A percentile compares a stretch with the other conserved stretches of the same genome.
These are phyloP conservation scores for Incurvaria masculella DNA, from an alignment of 2,888 invertebrate species.

Conservation along the genomic window DNA sequence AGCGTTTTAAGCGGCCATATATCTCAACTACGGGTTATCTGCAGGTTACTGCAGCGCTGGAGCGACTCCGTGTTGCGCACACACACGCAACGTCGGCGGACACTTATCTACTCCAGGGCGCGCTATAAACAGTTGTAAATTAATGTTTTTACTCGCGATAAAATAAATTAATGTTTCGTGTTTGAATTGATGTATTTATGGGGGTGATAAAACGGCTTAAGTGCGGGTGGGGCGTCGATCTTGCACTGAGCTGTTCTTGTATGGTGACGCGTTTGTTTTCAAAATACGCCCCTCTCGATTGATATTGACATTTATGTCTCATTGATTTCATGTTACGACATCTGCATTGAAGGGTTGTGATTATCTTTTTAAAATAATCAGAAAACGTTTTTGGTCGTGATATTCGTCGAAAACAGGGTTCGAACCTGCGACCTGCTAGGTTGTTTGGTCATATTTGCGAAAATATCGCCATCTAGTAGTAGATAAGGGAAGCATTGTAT, in stretches of 20 bases:
- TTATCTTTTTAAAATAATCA: too few species aligned
- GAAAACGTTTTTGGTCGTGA: too few species aligned
- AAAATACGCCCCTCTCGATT: not conserved
- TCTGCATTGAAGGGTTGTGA: too few species aligned
- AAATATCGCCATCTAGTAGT: too few species aligned
- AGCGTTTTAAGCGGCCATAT: not conserved
- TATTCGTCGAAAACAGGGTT: too few species aligned
- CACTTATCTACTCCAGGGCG: constrained; percentile 15
- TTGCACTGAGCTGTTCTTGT: not conserved
- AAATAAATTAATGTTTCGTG: constrained; percentile 37
- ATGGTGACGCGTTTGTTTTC: not conserved
- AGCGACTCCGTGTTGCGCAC: too few species aligned
- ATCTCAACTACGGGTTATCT: not conserved
- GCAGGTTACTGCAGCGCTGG: too few species aligned
- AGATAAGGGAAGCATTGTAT: too few species aligned
- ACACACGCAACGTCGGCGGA: not conserved
- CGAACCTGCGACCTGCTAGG: too few species aligned
- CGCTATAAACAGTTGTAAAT: constrained; percentile 47
- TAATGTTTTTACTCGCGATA: constrained; percentile 42
- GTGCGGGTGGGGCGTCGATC: constrained; percentile 17
- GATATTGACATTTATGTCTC: too few species aligned
- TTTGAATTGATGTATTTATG: constrained; percentile 33
- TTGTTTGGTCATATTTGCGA: too few species aligned
- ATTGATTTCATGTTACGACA: too few species aligned
- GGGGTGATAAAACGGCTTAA: constrained; percentile 26